Evolutionary conservation across 2,113 vertebrate species (phyloP), one percentile per base, ranked within the genome.

Genomic region (Rhinopomastus cyanomelas): DNA sequence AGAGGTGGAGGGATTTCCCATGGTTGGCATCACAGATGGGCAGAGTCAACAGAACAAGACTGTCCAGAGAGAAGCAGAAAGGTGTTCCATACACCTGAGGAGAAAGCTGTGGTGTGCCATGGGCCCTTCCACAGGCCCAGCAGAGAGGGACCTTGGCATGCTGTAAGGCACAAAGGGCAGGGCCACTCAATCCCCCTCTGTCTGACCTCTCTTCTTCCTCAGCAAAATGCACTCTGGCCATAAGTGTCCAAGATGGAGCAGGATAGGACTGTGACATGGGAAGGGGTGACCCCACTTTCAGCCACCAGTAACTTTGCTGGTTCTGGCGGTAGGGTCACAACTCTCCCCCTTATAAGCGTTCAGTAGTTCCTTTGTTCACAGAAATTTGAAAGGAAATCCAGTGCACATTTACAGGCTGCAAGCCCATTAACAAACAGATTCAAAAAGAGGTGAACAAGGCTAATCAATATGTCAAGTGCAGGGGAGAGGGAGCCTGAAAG

Each of bases 381-480:
- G 89, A 72, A 73, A 75, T 80, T 90, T 83, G 59, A 92, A 85
- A 88, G 82, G 90, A 96, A 94, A 97, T 94, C 93, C 95, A 87
- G 76, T 76, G 90, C 1, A 4, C 85, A 4, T 94, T 95, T 95
- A 93, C 90, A 93, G 79, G 82, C 95, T 96, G 57, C 89, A 88
- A 85, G 88, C 80, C 94, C 92, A 90, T 96, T 95, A 95, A 81
- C 3, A 8, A 89, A 76, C 2, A 21, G 91, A 90, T 94, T 96
- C 94, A 94, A 95, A 94, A 97, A 94, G 90, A 87, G 93, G 65
- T 0, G 19, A 93, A 90, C 81, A 95, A 95, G 78, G 80, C 86
- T 91, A 94, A 96, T 96, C 95, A 94, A 96, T 96, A 95, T 75
- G 88, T 71, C 81, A 87, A 95, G 64, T 68, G 86, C 71, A 69